Evolutionary conservation across 2,888 invertebrate species (phyloP), one percentile per base, ranked within the genome.

Genomic region (Platycnemis pennipes): DNA sequence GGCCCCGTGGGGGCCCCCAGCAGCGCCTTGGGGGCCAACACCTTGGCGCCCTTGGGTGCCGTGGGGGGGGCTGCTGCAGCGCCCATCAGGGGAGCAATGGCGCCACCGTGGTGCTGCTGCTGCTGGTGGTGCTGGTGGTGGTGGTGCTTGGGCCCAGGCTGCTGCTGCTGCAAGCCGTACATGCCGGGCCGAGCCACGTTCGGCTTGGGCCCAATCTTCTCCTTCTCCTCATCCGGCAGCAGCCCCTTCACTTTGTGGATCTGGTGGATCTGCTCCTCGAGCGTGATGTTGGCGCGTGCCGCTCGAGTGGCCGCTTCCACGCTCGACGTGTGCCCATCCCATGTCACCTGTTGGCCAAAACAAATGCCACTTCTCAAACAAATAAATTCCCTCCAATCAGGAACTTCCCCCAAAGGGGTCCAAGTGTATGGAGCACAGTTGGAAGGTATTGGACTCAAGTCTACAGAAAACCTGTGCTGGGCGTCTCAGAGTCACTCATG

Each of bases 281-380:
- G 97, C 1, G 99, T 99, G 96, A 99, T 99, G 96, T 99, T 99
- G 0, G 99, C 99, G 77, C 99, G 97, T 0, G 99, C 99, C 13
- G 99, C 99, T 94, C 99, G 97, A 0, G 99, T 99, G 7, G 99
- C 99, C 1, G 99, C 99, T 96, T 99, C 99, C 95, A 99, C 99
- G 95, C 99, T 99, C 37, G 99, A 99, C 0, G 99, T 99, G 96
- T 99, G 99, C 0, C 99, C 99, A 96, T 99, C 99, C 99, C 99
- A 99, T 94, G 99, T 99, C 31, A 99, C 99, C 95, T 98, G 98
- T 22, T n/a, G n/a, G n/a, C n/a, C n/a, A n/a, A n/a, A n/a, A n/a
- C n/a, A n/a, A n/a, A n/a, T n/a, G n/a, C n/a, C n/a, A n/a, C n/a
- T n/a, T n/a, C n/a, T n/a, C 53, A 53, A 13, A 53, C 53, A 11